A percentile compares a stretch with the other conserved stretches of the same genome.
Conservation (phyloP, 2,113 vertebrate species). For the Buteo buteo region DNA sequence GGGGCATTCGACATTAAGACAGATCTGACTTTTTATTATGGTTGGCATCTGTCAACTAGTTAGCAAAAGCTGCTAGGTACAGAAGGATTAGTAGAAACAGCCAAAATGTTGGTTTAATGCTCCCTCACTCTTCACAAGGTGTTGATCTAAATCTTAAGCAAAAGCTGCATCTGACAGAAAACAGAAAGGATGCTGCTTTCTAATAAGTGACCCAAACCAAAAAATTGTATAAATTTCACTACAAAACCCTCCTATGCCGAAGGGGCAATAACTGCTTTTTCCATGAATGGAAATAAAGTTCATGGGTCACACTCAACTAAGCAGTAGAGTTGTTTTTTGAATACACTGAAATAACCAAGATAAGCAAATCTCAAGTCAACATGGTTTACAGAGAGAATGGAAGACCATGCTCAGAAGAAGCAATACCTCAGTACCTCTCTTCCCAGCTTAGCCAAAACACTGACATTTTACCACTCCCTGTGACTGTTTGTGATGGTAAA, state of each 20-base stretch:
- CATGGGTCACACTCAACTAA: not conserved
- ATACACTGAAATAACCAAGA: not conserved
- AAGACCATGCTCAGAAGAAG: not conserved
- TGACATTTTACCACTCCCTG: not conserved
- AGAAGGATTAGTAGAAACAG: not conserved
- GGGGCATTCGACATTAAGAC: not conserved
- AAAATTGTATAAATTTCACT: not conserved
- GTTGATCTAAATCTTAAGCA: not conserved
- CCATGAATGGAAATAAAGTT: not conserved
- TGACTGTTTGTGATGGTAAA: not conserved
- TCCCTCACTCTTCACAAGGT: not conserved
- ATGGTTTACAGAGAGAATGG: not conserved
- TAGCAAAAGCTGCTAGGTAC: not conserved
- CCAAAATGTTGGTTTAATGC: not conserved
- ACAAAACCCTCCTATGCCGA: accelerated
- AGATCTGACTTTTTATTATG: not conserved
- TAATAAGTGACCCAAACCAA: not conserved
- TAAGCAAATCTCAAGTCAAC: not conserved
- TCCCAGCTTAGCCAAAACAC: not conserved
- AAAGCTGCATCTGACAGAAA: not conserved
- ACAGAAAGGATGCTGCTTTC: not conserved
- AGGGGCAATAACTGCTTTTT: not conserved
- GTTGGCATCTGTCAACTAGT: not conserved
- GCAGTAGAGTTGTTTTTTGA: not conserved
- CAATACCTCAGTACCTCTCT: not conserved